Base-by-base conservation (phyloP, 1,140 invertebrate genomes). In the Zaprionus inermis region DNA sequence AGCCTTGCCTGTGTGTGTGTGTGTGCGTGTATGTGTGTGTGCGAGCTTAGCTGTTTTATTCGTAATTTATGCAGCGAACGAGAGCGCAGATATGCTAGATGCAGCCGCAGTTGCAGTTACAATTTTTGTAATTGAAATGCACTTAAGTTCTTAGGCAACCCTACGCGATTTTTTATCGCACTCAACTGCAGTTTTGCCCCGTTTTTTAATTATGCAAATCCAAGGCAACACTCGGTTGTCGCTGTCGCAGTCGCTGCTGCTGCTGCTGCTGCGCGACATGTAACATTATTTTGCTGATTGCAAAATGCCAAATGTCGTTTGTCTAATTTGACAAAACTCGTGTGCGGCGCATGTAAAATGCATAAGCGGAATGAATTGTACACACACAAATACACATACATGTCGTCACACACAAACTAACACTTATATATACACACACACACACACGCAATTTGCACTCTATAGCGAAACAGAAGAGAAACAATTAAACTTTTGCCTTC, bases 401-500 rank as follows among this genome's bases (percentile, higher is more conserved):
- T n/a, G n/a, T n/a, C n/a, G n/a, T n/a, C 20, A 49, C 20, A 51
- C 22, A 52, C 22, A 52, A 4, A 52, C 12, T 10, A 5, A 28
- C 22, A 9, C 12, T 28, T 22, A 7, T 5, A 52, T 22, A 14
- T 52, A 10, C 18, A 11, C 3, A 5, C 12, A 30, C 5, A 30
- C 44, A 46, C 44, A 22, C 18, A 22, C 18, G 22, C 44, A 49
- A 18, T 49, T 22, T 49, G 11, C 18, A 11, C 18, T 14, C 36
- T 38, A 38, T 38, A 46, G n/a, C 44, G 44, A 3, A 46, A 22
- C 44, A 20, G 44, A 49, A 49, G 44, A 84, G 83, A 88, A 88
- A 88, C 84, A 88, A 88, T 88, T 88, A 80, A 89, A 88, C 84
- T 88, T 89, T 89, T 72, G 79, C 68, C 69, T 38, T 44, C 44